These are phyloP conservation scores for Subanguina moxae DNA, from an alignment of 1,140 invertebrate species.

Conservation along the genomic window DNA sequence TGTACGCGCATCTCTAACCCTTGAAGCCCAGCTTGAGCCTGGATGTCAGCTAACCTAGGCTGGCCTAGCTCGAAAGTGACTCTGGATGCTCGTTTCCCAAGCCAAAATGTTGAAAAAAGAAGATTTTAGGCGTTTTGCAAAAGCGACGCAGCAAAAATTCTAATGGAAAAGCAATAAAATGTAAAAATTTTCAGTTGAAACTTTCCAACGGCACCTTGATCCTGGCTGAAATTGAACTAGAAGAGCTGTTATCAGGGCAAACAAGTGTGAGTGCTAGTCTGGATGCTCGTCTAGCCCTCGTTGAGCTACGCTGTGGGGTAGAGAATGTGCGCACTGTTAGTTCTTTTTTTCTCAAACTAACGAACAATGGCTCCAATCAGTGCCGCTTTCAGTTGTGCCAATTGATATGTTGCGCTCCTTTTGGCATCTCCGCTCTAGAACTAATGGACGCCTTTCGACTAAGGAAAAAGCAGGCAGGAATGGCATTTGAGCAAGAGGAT, in stretches of 20 bases:
- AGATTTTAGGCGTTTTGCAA: too few relatives aligned
- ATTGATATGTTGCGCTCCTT: constrained; percentile 37
- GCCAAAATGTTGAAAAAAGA: too few relatives aligned
- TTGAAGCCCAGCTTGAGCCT: too few relatives aligned
- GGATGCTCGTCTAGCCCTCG: constrained; percentile 24
- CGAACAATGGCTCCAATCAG: too few relatives aligned
- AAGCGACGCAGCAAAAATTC: too few relatives aligned
- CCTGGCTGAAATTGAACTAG: constrained; percentile 27
- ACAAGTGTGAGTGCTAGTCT: constrained; percentile 15
- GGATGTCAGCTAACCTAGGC: too few relatives aligned
- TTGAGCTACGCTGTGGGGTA: constrained; percentile 34
- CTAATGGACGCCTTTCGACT: constrained; percentile 38
- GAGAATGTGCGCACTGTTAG: constrained; percentile 34
- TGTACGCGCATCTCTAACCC: too few relatives aligned
- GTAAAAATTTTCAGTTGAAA: constrained; percentile 13
- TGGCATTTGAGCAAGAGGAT: constrained; percentile 42
- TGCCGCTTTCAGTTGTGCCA: constrained; percentile 20
- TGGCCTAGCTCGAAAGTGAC: too few relatives aligned
- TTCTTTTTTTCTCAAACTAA: too few relatives aligned
- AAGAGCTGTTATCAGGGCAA: constrained; percentile 36
- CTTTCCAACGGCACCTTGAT: constrained; percentile 9
- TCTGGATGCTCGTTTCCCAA: too few relatives aligned
- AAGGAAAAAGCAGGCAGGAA: constrained; percentile 34
- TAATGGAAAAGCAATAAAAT: not conserved
- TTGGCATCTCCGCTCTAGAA: constrained; percentile 35